phyloP scores from a whole-genome alignment of 2,797 vertebrate species.

The Erithacus rubecula region DNA sequence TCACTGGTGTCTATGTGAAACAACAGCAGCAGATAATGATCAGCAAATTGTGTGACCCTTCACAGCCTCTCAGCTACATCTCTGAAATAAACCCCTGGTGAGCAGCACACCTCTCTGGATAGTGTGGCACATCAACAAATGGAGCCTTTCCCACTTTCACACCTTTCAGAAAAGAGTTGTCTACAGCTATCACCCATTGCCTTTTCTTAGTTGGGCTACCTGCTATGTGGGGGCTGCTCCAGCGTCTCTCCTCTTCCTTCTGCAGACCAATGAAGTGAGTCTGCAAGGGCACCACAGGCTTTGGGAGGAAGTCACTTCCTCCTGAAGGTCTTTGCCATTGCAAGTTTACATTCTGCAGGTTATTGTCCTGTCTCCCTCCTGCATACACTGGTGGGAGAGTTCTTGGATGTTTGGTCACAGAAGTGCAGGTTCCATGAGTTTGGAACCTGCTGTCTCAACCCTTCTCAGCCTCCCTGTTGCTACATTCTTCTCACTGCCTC shows the following conservation, averaged over 20 bases:
- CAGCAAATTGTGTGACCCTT: neutral
- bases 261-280: neutral
- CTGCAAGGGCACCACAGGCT: neutral
- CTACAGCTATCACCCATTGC: rapidly evolving
- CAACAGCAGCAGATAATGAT: neutral
- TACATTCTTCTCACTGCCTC: neutral
- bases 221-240: neutral
- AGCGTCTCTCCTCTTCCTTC: neutral
- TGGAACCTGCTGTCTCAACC: neutral
- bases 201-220: rapidly evolving
- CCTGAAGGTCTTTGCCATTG: neutral
- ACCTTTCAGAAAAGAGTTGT: neutral
- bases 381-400: neutral
- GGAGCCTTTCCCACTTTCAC: neutral
- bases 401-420: neutral
- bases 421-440: neutral
- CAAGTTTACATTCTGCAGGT: neutral
- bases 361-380: neutral
- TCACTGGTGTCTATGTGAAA: neutral
- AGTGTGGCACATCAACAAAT: neutral
- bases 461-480: neutral
- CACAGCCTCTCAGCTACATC: rapidly evolving
- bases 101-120: neutral
- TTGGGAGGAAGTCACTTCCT: neutral
- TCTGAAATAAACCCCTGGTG: neutral